Evolutionary conservation across 2,797 vertebrate species (phyloP), one percentile per base, ranked within the genome.

Genomic region (Naso thynnoides): DNA sequence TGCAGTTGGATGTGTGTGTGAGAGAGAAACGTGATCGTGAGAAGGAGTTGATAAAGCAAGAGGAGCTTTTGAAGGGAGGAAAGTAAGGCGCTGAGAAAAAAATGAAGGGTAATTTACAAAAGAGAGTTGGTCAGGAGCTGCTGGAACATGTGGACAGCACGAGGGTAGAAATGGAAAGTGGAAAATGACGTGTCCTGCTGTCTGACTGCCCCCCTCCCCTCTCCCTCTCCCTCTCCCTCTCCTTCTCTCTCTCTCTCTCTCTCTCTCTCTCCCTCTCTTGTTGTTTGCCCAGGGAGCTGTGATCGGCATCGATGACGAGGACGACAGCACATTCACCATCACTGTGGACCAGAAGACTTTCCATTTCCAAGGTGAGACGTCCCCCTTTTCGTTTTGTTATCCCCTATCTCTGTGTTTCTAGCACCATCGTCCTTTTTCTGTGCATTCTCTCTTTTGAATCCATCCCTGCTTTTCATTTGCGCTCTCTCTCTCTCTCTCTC

Each of bases 291-390:
- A 99, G 98, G 98, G 98, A 95, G 98, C 98, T 94, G 98, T 99
- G 95, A 99, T 99, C 94, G 98, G 98, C 93, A 99, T 99, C 75
- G 98, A 99, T 95, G 98, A 99, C 92, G 98, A 99, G 93, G 98
- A 99, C 94, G 98, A 99, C 96, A 99, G 98, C 96, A 99, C 98
- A 90, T 99, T 99, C 94, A 99, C 98, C 93, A 99, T 99, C 94
- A 99, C 98, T 88, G 98, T 99, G 95, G 98, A 99, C 95, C 98
- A 99, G 95, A 99, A 99, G 97, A 99, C 98, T 94, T 99, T 99
- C 93, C 98, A 99, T 96, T 99, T 99, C 92, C 98, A 99, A 96
- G 98, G 98, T 99, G 95, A 97, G 96, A 86, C 84, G 49, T 26
- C 41, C 42, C 48, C 21, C 54, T 44, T 58, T 27, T 70, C 3